Evolutionary conservation across 1,140 invertebrate species (phyloP), one percentile per base, ranked within the genome.

Genomic region (Macrobrachium nipponense): DNA sequence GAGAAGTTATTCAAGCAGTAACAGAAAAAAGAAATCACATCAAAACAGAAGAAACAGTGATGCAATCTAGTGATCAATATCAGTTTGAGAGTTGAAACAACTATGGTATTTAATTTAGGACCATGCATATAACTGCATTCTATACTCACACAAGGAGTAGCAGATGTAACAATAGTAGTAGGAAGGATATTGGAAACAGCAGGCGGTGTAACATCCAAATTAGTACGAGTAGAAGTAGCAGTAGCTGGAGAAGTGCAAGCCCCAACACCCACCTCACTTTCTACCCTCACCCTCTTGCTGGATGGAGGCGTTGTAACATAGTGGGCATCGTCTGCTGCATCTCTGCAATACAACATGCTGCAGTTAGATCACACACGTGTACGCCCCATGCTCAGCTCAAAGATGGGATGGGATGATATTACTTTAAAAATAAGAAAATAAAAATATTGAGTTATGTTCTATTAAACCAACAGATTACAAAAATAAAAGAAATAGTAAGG

Each of bases 251-350:
- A 14, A 82, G 68, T 61, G n/a, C 20, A 20, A 23, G 11, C 59
- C 36, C 36, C 66, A 59, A 44, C 75, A 70, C 70, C 70, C 44
- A 73, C 70, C 44, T 75, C 20, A 60, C 58, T 17, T 10, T 82
- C 80, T 23, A 82, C 51, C 27, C 61, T 82, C 68, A 70, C 80
- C 36, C 80, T 82, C 80, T 82, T 82, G 70, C 58, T 60, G 60
- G 80, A 75, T 75, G 80, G 80, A 36, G 80, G 68, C 61, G 78
- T 68, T 17, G 68, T 51, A 36, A 72, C n/a, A 60, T 23, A 70
- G 80, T 73, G 23, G 68, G 18, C 15, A 15, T 72, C 58, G n/a
- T 27, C 51, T 43, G 27, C 70, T 61, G 44, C 51, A n/a, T 61
- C 80, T 59, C 80, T 82, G 80, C 15, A 82, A 82, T 20, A 75